Evolutionary conservation across 2,113 vertebrate species (phyloP).

Genomic region (Corapipo altera): DNA sequence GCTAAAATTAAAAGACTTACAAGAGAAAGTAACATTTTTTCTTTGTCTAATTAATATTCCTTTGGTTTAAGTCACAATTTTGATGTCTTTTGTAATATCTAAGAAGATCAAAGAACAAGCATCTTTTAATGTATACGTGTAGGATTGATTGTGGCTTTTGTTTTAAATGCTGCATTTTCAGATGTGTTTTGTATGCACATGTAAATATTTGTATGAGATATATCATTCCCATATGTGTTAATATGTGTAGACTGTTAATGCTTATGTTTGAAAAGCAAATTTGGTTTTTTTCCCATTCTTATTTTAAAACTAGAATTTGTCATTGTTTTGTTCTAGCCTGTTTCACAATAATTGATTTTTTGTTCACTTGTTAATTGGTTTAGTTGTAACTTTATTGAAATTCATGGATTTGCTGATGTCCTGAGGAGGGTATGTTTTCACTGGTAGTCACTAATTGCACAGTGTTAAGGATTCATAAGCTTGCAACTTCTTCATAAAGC

Average conservation of each 20-base stretch:
- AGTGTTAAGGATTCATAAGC: conserved; percentile 39
- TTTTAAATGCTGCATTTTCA: not conserved
- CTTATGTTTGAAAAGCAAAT: not conserved
- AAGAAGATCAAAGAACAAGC: not conserved
- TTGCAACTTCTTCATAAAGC: conserved; percentile 44
- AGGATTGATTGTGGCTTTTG: not conserved
- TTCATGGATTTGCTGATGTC: conserved; percentile 52
- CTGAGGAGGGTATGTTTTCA: conserved; percentile 36
- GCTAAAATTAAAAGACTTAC: not conserved
- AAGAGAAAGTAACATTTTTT: not conserved
- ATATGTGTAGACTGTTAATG: not conserved
- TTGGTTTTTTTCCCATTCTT: not conserved
- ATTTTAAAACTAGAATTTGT: conserved; percentile 6
- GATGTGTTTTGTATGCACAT: not conserved
- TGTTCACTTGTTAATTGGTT: conserved; percentile 53
- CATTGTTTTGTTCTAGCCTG: conserved; percentile 26
- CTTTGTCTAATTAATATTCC: not conserved
- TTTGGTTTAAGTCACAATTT: not conserved
- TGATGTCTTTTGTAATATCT: not conserved
- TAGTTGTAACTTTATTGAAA: conserved; percentile 56
- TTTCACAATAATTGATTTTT: conserved; percentile 52
- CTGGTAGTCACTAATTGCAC: conserved; percentile 33
- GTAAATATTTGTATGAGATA: not conserved
- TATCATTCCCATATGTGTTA: not conserved
- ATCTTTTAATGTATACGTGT: not conserved